Conservation (phyloP, 2,888 invertebrate species). For the Pandemis corylana region DNA sequence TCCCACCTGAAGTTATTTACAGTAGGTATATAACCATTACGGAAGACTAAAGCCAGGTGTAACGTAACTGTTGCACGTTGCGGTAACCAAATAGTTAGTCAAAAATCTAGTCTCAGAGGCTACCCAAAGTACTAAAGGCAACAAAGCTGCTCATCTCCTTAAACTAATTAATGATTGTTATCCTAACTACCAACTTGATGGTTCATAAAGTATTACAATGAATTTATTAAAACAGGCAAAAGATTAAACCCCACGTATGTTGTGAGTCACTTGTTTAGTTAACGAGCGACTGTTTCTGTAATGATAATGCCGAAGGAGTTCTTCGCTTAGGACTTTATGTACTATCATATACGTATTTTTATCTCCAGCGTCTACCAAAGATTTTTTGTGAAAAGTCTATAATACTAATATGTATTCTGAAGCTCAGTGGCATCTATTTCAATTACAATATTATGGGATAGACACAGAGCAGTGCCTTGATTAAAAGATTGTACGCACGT, state of each 20-base stretch:
- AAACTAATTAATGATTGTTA: neutral
- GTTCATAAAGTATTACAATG: neutral
- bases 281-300: neutral
- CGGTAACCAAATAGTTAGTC: no score
- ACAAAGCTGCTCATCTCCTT: neutral
- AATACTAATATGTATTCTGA: neutral
- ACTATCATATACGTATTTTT: neutral
- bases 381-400: neutral
- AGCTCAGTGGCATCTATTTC: neutral
- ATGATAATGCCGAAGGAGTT: neutral
- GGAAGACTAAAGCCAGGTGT: no score
- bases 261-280: neutral
- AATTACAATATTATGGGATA: no score
- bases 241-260: neutral
- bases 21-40: no score
- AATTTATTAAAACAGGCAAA: neutral
- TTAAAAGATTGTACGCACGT: no score
- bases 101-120: no score
- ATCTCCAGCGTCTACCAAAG: neutral
- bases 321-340: neutral
- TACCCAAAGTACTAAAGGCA: neutral
- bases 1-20: no score
- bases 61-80: no score
- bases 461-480: no score
- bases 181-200: neutral